phyloP scores from a whole-genome alignment of 2,797 vertebrate species.

The Labroides dimidiatus region DNA sequence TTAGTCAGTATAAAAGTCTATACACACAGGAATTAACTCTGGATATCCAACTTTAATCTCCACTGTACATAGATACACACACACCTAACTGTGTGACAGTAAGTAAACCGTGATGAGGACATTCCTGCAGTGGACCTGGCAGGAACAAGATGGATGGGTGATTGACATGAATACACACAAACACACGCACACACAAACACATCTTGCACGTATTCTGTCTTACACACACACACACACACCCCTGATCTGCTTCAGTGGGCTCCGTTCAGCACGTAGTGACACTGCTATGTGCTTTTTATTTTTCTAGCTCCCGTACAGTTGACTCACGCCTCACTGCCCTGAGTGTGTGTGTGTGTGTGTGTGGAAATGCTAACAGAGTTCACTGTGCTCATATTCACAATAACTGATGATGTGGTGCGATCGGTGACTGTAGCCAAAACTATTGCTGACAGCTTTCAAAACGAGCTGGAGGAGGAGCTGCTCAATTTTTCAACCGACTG shows the following conservation, averaged over 20 bases:
- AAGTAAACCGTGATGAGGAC: slow-evolving; percentile 44
- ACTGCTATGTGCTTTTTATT: slow-evolving; percentile 74
- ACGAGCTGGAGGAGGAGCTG: slow-evolving; percentile 67
- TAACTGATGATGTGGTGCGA: slow-evolving; percentile 72
- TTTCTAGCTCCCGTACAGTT: slow-evolving; percentile 68
- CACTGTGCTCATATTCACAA: slow-evolving; percentile 67
- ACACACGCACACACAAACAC: slow-evolving; percentile 53
- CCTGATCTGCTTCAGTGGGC: slow-evolving; percentile 67
- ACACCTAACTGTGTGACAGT: slow-evolving; percentile 41
- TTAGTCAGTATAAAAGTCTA: slow-evolving; percentile 13
- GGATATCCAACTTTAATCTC: slow-evolving; percentile 43
- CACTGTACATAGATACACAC: slow-evolving; percentile 38
- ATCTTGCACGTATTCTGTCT: slow-evolving; percentile 34
- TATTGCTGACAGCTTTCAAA: slow-evolving; percentile 72
- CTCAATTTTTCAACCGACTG: slow-evolving; percentile 75
- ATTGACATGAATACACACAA: slow-evolving; percentile 57
- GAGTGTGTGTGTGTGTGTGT: slow-evolving; percentile 34
- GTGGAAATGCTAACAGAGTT: slow-evolving; percentile 68
- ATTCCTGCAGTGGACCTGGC: slow-evolving; percentile 47
- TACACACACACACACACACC: slow-evolving; percentile 34
- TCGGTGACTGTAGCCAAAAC: slow-evolving; percentile 71
- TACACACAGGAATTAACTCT: slow-evolving; percentile 33
- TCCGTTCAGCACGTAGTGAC: slow-evolving; percentile 66
- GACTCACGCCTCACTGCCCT: slow-evolving; percentile 64
- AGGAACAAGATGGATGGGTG: slow-evolving; percentile 43